A percentile compares a stretch with the other conserved stretches of the same genome.
These are phyloP conservation scores for Tympanoctomys barrerae DNA, from an alignment of 2,797 vertebrate species.

Conservation along the genomic window DNA sequence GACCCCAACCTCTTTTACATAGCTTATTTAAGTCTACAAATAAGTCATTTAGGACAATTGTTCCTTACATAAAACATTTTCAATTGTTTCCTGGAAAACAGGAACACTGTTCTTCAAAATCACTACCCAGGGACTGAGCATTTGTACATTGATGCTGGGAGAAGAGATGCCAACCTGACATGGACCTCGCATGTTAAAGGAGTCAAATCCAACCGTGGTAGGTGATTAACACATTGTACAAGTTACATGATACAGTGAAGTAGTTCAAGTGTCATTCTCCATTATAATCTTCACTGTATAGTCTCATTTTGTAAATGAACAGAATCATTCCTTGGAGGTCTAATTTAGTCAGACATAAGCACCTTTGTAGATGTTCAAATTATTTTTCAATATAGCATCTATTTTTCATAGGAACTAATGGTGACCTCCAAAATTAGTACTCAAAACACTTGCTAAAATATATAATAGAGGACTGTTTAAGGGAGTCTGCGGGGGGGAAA, in stretches of 20 bases:
- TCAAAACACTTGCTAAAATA: background rate
- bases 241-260: background rate
- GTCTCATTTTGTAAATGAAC: background rate
- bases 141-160: background rate
- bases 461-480: background rate
- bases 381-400: background rate
- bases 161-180: background rate
- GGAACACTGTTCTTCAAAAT: background rate
- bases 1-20: background rate
- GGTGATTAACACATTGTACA: background rate
- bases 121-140: background rate
- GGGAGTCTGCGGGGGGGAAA: background rate
- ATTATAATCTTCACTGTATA: background rate
- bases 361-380: background rate
- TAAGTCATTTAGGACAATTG: background rate
- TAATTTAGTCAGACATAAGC: background rate
- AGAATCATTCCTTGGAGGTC: background rate
- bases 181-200: background rate
- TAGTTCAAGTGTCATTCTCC: background rate
- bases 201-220: background rate
- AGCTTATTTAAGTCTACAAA: background rate
- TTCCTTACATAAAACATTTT: conserved; percentile 5
- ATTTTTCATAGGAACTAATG: conserved; percentile 6
- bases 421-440: background rate
- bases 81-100: background rate